A percentile compares a stretch with the other conserved stretches of the same genome.
Evolutionary conservation across 2,888 invertebrate genomes (phyloP).

Genomic region (Prosopocoilus inquinatus): DNA sequence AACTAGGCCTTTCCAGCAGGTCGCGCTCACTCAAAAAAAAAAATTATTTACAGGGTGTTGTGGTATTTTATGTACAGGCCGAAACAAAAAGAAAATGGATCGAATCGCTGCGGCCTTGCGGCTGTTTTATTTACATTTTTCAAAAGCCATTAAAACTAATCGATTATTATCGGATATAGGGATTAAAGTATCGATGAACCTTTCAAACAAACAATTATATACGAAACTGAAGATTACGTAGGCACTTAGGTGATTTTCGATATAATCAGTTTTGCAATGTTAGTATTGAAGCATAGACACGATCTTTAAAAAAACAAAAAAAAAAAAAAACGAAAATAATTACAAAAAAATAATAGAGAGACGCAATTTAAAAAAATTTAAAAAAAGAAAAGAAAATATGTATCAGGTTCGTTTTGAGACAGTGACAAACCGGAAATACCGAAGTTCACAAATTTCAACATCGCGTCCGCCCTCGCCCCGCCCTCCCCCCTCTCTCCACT

Average conservation of each 20-base stretch:
- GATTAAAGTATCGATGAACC: too few relatives aligned
- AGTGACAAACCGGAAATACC: slow-evolving; percentile 13
- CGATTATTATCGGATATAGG: too few relatives aligned
- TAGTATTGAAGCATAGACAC: slow-evolving; percentile 6
- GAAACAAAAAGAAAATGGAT: too few relatives aligned
- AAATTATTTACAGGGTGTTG: too few relatives aligned
- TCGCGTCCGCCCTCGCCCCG: neutral
- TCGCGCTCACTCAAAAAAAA: too few relatives aligned
- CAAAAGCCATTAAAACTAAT: neutral
- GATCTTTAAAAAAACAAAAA: slow-evolving; percentile 1
- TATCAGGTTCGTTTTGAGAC: neutral
- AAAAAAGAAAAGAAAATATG: too few relatives aligned
- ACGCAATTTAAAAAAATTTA: neutral
- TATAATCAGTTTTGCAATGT: slow-evolving; percentile 14
- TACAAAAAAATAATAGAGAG: slow-evolving; percentile 4
- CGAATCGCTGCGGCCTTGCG: too few relatives aligned
- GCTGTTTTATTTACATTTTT: too few relatives aligned
- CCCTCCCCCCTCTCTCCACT: neutral
- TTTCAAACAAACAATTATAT: slow-evolving; percentile 5
- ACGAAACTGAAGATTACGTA: slow-evolving; percentile 16
- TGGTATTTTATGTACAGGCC: too few relatives aligned
- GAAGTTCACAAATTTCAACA: slow-evolving; percentile 14
- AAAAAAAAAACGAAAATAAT: too few relatives aligned
- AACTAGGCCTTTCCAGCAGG: too few relatives aligned
- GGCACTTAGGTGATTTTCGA: slow-evolving; percentile 29